These are phyloP conservation scores for Volucella inanis DNA, from an alignment of 2,888 invertebrate species.

Conservation along the genomic window DNA sequence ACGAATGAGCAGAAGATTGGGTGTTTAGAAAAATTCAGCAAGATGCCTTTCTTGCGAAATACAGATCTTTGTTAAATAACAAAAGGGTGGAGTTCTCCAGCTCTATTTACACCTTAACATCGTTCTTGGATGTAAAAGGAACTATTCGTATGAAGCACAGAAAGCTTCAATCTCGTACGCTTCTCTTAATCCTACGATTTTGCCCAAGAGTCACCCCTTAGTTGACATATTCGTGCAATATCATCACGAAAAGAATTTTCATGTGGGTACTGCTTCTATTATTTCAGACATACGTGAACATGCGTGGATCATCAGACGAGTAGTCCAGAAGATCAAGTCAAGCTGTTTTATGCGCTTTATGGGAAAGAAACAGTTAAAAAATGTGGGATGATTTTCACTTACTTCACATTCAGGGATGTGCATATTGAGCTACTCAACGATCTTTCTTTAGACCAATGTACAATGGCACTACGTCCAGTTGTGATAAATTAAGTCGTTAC, in stretches of 20 bases:
- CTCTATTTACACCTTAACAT: too few species aligned
- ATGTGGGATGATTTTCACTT: too few species aligned
- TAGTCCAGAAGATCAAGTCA: slow-evolving; percentile 12
- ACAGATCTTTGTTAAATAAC: too few species aligned
- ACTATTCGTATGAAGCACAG: background rate
- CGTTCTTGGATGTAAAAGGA: background rate
- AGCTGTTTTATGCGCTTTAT: slow-evolving; percentile 13
- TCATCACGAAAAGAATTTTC: slow-evolving; percentile 4
- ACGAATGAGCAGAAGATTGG: too few species aligned
- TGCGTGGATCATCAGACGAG: slow-evolving; percentile 21
- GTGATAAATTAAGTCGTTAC: too few species aligned
- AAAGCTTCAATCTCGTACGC: background rate
- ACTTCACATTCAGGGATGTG: too few species aligned
- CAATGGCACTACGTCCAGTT: too few species aligned
- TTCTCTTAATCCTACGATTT: background rate
- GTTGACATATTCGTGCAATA: slow-evolving; percentile 4
- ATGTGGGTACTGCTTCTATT: too few species aligned
- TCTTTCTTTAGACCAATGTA: too few species aligned
- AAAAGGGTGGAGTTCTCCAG: background rate
- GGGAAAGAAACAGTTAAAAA: too few species aligned
- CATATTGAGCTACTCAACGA: too few species aligned
- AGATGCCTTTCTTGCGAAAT: too few species aligned
- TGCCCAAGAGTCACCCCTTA: slow-evolving; percentile 14
- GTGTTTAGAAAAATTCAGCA: background rate
- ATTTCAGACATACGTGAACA: slow-evolving; percentile 22